These are phyloP conservation scores for Laupala kohalensis DNA, from an alignment of 1,140 invertebrate genomes.

Conservation along the genomic window DNA sequence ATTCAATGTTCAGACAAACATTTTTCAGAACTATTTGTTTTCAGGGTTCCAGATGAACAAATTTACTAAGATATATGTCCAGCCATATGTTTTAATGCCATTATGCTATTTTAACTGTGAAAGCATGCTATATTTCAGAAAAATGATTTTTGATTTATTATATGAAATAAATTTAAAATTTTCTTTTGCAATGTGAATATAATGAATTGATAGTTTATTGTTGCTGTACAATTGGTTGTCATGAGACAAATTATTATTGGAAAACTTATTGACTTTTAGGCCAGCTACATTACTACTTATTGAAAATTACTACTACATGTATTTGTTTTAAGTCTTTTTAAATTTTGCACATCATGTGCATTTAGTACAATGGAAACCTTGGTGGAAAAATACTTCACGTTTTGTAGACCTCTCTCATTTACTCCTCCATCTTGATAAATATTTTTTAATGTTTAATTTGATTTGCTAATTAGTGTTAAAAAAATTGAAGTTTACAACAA, in stretches of 20 bases:
- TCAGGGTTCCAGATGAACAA: no score
- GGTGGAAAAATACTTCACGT: no score
- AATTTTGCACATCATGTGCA: not conserved
- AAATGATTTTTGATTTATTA: not conserved
- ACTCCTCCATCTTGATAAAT: no score
- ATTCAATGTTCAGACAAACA: no score
- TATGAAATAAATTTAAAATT: not conserved
- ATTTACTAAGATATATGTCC: no score
- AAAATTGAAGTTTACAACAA: no score
- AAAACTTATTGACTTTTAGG: not conserved
- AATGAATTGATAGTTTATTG: not conserved
- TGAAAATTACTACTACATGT: not conserved
- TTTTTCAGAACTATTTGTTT: no score
- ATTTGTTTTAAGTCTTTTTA: not conserved
- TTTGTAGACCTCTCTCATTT: no score
- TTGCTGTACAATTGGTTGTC: not conserved
- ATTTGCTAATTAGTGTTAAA: no score
- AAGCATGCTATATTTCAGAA: not conserved
- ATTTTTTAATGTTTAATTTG: no score
- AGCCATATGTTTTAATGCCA: no score
- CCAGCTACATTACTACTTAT: not conserved
- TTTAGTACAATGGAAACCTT: not conserved
- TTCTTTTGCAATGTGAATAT: not conserved
- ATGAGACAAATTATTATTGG: not conserved
- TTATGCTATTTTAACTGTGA: not conserved